Evolutionary conservation across 2,888 invertebrate species (phyloP).

Genomic region (Oligia latruncula): DNA sequence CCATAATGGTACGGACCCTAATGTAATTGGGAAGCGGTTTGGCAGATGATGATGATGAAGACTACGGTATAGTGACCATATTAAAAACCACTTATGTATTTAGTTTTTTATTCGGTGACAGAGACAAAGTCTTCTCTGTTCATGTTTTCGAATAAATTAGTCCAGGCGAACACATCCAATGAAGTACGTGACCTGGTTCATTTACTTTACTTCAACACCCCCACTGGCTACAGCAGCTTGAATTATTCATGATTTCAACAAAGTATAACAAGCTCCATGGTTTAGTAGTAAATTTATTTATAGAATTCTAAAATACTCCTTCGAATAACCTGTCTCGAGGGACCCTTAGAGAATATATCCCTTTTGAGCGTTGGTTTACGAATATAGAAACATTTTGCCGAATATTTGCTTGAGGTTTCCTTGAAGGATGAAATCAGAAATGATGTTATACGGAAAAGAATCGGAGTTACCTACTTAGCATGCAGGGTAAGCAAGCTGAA

Average conservation of each 20-base stretch:
- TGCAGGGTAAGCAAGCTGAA: neutral
- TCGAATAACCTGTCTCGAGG: neutral
- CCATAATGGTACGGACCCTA: neutral
- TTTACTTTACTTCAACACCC: neutral
- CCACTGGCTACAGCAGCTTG: neutral
- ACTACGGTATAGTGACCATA: neutral
- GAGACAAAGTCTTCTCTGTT: neutral
- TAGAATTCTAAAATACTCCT: constrained; percentile 1
- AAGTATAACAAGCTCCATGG: neutral
- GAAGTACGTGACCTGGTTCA: neutral
- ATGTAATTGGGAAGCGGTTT: neutral
- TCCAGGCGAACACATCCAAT: neutral
- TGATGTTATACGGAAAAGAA: neutral
- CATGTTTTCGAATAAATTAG: neutral
- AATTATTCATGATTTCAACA: constrained; percentile 32
- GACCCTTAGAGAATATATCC: neutral
- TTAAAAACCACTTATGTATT: neutral
- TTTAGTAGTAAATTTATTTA: constrained; percentile 3
- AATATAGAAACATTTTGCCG: neutral
- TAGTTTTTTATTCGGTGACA: neutral
- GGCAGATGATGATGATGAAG: neutral
- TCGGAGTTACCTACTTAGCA: neutral
- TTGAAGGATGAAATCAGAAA: neutral
- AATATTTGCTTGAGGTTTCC: neutral
- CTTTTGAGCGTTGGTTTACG: neutral